Conservation (phyloP, 64 coral and sea anemone genomes). For the Actinia equina region DNA sequence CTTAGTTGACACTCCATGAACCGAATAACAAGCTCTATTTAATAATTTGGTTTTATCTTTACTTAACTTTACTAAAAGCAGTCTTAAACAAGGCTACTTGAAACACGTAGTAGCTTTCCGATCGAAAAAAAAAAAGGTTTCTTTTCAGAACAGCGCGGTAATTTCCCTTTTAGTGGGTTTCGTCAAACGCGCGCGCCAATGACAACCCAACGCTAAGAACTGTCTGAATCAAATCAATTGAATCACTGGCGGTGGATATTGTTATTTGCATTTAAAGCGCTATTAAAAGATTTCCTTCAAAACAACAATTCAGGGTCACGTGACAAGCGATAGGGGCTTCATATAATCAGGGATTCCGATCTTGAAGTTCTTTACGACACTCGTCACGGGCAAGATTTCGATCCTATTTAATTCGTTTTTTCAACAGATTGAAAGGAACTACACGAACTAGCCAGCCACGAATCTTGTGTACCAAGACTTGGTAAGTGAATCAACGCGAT, state of each 20-base stretch:
- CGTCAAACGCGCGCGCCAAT: neutral
- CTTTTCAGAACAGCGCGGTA: neutral
- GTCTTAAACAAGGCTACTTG: neutral
- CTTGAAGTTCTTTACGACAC: neutral
- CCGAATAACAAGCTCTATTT: neutral
- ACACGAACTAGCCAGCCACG: neutral
- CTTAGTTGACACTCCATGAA: neutral
- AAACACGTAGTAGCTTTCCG: neutral
- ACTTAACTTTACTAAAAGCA: neutral
- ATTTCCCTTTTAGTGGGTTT: neutral
- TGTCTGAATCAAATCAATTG: neutral
- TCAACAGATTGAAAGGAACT: neutral
- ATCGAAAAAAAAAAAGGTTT: neutral
- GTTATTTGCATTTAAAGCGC: neutral
- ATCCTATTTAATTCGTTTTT: neutral
- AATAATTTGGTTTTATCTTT: neutral
- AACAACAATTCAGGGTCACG: neutral
- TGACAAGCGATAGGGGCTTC: neutral
- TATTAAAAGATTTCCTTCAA: neutral
- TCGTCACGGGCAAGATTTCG: neutral
- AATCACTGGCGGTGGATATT: neutral
- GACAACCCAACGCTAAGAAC: neutral
- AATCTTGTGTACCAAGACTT: neutral
- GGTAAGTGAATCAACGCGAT: neutral
- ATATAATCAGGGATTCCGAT: neutral